Evolutionary conservation across 2,888 invertebrate genomes (phyloP).

Genomic region (Melinaea marsaeus): DNA sequence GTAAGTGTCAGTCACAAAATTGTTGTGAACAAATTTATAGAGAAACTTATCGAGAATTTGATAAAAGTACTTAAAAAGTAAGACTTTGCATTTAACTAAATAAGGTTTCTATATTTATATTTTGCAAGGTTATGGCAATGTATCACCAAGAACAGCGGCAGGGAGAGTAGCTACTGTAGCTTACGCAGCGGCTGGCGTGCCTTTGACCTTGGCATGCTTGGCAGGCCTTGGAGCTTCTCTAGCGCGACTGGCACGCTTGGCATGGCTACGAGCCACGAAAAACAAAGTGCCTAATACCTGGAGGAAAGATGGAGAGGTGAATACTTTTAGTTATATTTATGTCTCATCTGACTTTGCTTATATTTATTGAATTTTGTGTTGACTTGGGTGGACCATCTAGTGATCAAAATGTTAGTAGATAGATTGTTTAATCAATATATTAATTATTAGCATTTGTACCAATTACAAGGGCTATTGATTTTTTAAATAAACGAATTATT

Average conservation of each 20-base stretch:
- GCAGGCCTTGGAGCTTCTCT: slow-evolving; percentile 90
- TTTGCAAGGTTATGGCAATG: slow-evolving; percentile 87
- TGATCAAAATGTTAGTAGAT: no score
- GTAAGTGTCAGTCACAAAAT: no score
- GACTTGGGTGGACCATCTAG: no score
- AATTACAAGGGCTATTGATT: no score
- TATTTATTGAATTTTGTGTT: no score
- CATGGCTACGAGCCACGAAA: slow-evolving; percentile 67
- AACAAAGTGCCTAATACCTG: slow-evolving; percentile 64
- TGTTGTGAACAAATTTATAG: no score
- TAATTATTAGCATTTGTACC: no score
- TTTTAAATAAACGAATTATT: no score
- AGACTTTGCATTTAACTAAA: neutral
- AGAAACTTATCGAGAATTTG: neutral
- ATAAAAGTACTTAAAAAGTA: neutral
- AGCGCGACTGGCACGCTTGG: slow-evolving; percentile 85
- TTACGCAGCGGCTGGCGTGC: slow-evolving; percentile 92
- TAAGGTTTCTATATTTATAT: neutral
- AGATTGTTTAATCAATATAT: no score
- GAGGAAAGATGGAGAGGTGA: slow-evolving; percentile 67
- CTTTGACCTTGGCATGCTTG: slow-evolving; percentile 90
- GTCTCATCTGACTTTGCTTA: no score
- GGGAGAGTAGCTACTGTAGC: slow-evolving; percentile 91
- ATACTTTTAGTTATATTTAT: neutral
- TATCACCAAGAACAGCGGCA: slow-evolving; percentile 88